Evolutionary conservation across 2,888 invertebrate species (phyloP), one percentile per base, ranked within the genome.

Genomic region (Heliconius charithonia): DNA sequence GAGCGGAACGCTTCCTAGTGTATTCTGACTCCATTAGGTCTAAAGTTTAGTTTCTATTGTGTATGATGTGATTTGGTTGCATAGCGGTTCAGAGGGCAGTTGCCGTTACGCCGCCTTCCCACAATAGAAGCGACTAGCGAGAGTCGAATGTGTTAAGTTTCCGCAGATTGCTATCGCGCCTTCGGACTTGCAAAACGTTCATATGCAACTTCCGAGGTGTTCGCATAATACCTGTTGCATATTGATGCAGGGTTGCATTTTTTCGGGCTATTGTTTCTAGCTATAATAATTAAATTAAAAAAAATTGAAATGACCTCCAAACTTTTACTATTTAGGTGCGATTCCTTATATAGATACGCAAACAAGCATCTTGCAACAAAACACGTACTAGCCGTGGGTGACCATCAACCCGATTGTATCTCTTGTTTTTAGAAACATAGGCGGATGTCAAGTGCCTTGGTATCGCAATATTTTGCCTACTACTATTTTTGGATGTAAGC

Each of bases 1-100:
- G 89, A 93, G 92, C 94, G 93, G 92, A 94, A 94, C 93, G 91
- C 87, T 94, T 94, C 93, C 94, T 92, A 85, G 86, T 90, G 86
- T 86, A 83, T 84, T 88, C 84, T 84, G 85, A 83, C 85, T 91
- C 89, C 87, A 87, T 88, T 89, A 89, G 73, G 72, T 87, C 89
- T 85, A 89, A 71, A 67, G 72, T 79, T 76, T 91, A 91, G 90
- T 92, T 85, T 84, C 83, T 78, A 83, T 82, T 84, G 84, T 84
- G 84, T 87, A 85, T 75, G 82, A 79, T 84, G 83, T 85, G 85
- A 87, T 89, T 88, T 86, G 84, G 88, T 87, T 87, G 86, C 86
- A 86, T 88, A 86, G 87, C 88, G 89, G 91, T 91, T 92, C 91
- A 91, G 89, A 91, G 92, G 91, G 91, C 92, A 89, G 86, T 86